phyloP scores from a whole-genome alignment of 2,888 invertebrate species.

The Campoplex capitator region DNA sequence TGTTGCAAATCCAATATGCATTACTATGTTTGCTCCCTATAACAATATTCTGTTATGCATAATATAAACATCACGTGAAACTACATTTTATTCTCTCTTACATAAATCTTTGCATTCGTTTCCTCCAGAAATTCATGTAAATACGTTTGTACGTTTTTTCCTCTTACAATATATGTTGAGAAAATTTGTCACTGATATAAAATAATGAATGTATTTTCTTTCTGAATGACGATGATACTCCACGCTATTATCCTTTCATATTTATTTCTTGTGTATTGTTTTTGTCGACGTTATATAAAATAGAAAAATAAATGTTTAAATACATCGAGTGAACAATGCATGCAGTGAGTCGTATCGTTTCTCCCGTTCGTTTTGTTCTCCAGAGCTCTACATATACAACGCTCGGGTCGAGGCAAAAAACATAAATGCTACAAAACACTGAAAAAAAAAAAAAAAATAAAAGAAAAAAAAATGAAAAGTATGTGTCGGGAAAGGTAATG shows the following conservation, averaged over 20 bases:
- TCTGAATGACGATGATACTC: background rate
- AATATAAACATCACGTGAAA: background rate
- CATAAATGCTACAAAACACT: background rate
- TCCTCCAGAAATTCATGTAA: background rate
- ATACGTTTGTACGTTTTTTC: background rate
- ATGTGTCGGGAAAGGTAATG: slow-evolving; percentile 52
- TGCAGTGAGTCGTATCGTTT: slow-evolving; percentile 5
- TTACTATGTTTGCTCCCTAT: background rate
- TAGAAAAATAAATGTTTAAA: background rate
- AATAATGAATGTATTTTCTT: background rate
- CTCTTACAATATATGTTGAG: background rate
- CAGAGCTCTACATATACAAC: background rate
- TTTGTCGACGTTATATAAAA: background rate
- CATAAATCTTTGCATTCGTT: background rate
- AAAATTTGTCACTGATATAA: background rate
- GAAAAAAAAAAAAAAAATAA: slow-evolving; percentile 12
- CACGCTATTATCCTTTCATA: background rate
- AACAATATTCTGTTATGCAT: background rate
- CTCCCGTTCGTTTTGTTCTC: background rate
- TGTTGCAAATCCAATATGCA: background rate
- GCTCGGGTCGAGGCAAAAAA: background rate
- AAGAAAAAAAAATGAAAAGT: slow-evolving; percentile 2
- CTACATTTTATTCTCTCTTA: background rate
- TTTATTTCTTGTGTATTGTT: background rate
- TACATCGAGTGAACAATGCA: slow-evolving; percentile 24